phyloP scores from a whole-genome alignment of 2,888 invertebrate genomes.

The Brenthis ino region DNA sequence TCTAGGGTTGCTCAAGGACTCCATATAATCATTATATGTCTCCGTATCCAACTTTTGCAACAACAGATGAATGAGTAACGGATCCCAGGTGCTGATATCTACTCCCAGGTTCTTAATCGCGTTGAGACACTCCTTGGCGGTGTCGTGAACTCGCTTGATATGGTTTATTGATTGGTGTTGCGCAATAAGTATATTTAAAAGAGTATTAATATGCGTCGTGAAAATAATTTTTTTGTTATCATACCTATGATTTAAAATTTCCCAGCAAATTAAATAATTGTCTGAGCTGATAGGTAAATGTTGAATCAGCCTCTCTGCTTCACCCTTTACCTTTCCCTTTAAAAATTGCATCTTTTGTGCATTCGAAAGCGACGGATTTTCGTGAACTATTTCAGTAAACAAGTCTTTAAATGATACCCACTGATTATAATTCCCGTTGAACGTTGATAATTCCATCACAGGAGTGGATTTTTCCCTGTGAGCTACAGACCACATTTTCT shows the following conservation, averaged over 20 bases:
- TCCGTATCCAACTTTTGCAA: constrained; percentile 39
- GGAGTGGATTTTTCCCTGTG: not conserved
- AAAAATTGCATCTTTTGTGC: constrained; percentile 36
- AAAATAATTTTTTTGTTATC: constrained; percentile 38
- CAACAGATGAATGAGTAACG: constrained; percentile 35
- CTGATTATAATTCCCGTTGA: not conserved
- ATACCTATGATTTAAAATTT: constrained; percentile 40
- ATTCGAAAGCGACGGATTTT: constrained; percentile 26
- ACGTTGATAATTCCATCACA: not conserved
- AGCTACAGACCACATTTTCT: not conserved
- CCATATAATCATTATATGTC: constrained; percentile 33
- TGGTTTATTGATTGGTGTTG: constrained; percentile 30
- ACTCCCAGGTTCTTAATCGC: constrained; percentile 38
- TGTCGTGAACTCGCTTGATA: constrained; percentile 39
- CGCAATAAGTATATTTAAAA: constrained; percentile 34
- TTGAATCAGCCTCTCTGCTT: constrained; percentile 37
- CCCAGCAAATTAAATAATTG: constrained; percentile 41
- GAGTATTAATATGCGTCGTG: constrained; percentile 32
- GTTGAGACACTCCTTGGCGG: constrained; percentile 36
- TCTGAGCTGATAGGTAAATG: constrained; percentile 35
- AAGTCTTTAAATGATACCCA: constrained; percentile 36
- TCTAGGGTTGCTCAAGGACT: constrained; percentile 27
- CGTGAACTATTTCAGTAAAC: constrained; percentile 37
- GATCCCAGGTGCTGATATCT: constrained; percentile 38
- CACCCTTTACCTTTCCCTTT: constrained; percentile 30